These are phyloP conservation scores for Rhinoderma darwinii DNA, from an alignment of 2,113 vertebrate genomes.

Conservation along the genomic window DNA sequence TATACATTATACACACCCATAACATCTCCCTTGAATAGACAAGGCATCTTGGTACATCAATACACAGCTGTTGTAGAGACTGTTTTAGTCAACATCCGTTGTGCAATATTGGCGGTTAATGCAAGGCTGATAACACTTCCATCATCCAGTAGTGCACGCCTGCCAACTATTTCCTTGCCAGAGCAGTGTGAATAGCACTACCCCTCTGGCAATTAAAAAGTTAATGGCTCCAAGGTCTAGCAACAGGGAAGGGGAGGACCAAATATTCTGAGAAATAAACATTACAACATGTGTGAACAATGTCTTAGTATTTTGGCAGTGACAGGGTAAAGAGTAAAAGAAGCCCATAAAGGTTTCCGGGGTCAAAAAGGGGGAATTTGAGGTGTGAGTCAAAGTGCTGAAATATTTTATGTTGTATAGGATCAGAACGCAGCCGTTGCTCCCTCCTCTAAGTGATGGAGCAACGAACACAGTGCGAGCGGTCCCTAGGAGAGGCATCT, in stretches of 20 bases:
- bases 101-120: slow-evolving; percentile 2
- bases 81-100: slow-evolving; percentile 13
- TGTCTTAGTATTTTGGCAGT: slow-evolving; percentile 71
- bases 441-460: slow-evolving; percentile 62
- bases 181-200: not conserved
- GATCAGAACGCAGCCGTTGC: slow-evolving; percentile 86
- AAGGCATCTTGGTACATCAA: slow-evolving; percentile 78
- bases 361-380: slow-evolving; percentile 22
- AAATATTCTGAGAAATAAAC: slow-evolving; percentile 27
- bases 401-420: slow-evolving; percentile 82
- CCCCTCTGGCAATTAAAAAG: slow-evolving; percentile 42
- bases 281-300: slow-evolving; percentile 17
- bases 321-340: slow-evolving; percentile 68
- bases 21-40: slow-evolving; percentile 67
- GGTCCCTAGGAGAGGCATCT: slow-evolving; percentile 57
- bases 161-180: slow-evolving; percentile 27
- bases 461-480: slow-evolving; percentile 56
- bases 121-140: not conserved
- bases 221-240: slow-evolving; percentile 34
- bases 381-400: slow-evolving; percentile 90
- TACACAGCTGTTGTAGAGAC: slow-evolving; percentile 29
- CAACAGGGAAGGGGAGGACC: slow-evolving; percentile 46
- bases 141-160: slow-evolving; percentile 33
- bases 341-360: slow-evolving; percentile 50
- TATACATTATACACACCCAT: slow-evolving; percentile 29